Evolutionary conservation across 2,113 vertebrate genomes (phyloP).

Genomic region (Microcebus jonahi): DNA sequence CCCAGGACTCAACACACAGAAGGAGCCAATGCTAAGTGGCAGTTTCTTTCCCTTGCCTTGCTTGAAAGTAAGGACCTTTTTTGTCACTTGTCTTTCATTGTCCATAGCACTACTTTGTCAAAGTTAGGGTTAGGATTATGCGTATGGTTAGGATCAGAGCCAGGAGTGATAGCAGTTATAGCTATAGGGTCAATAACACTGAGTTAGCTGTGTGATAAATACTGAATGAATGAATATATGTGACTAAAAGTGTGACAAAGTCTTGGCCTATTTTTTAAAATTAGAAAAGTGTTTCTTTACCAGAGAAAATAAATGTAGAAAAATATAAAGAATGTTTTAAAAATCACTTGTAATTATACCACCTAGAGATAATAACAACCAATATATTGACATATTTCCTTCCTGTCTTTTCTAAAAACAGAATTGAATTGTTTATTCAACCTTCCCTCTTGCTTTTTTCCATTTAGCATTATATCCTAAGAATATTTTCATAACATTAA

Average conservation of each 20-base stretch:
- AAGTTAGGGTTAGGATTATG: not conserved
- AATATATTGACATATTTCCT: slow-evolving; percentile 24
- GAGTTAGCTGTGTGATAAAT: not conserved
- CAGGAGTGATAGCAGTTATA: not conserved
- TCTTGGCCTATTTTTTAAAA: not conserved
- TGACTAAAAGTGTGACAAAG: not conserved
- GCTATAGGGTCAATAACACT: not conserved
- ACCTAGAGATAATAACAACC: slow-evolving; percentile 28
- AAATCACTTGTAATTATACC: not conserved
- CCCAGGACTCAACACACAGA: not conserved
- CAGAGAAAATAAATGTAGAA: slow-evolving; percentile 15
- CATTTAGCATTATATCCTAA: not conserved
- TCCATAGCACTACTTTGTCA: not conserved
- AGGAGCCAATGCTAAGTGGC: not conserved
- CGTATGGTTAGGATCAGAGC: not conserved
- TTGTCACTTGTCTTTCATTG: not conserved
- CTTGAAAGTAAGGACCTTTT: not conserved
- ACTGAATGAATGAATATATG: not conserved
- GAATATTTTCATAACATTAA: slow-evolving; percentile 14
- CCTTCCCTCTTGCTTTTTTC: slow-evolving; percentile 44
- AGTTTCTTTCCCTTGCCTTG: not conserved
- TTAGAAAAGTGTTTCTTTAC: slow-evolving; percentile 11
- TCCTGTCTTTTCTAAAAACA: slow-evolving; percentile 7
- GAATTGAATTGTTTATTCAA: not conserved
- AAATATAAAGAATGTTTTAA: not conserved